Conservation (phyloP, 2,113 vertebrate genomes). For the Anser cygnoides region DNA sequence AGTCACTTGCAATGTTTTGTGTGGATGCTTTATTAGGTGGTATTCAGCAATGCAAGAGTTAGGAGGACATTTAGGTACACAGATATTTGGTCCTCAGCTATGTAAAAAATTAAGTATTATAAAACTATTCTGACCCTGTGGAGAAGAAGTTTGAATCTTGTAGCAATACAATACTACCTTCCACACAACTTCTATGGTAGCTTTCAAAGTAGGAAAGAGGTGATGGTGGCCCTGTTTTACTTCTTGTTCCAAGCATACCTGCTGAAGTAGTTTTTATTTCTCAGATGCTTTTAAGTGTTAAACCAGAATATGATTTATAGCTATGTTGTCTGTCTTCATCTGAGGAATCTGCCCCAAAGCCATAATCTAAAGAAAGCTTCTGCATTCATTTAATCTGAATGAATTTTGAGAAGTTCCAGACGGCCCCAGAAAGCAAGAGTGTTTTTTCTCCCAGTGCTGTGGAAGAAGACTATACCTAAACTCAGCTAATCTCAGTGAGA, state of each 20-base stretch:
- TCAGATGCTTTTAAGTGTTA: neutral
- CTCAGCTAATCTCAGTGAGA: neutral
- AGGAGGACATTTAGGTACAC: neutral
- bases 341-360: neutral
- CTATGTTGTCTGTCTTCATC: neutral
- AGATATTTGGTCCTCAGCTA: neutral
- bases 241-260: neutral
- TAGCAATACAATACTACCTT: neutral
- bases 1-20: neutral
- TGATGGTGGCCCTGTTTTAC: neutral
- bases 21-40: neutral
- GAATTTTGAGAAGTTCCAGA: neutral
- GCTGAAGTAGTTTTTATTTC: neutral
- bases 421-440: neutral
- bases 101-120: neutral
- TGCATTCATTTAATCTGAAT: neutral
- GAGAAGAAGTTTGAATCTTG: neutral
- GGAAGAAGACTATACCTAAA: neutral
- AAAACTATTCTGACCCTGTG: neutral
- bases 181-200: neutral
- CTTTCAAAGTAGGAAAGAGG: neutral
- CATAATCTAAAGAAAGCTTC: neutral
- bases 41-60: neutral
- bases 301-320: neutral
- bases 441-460: rapidly evolving